phyloP scores from a whole-genome alignment of 1,140 invertebrate genomes.

The Caenorhabditis latens region DNA sequence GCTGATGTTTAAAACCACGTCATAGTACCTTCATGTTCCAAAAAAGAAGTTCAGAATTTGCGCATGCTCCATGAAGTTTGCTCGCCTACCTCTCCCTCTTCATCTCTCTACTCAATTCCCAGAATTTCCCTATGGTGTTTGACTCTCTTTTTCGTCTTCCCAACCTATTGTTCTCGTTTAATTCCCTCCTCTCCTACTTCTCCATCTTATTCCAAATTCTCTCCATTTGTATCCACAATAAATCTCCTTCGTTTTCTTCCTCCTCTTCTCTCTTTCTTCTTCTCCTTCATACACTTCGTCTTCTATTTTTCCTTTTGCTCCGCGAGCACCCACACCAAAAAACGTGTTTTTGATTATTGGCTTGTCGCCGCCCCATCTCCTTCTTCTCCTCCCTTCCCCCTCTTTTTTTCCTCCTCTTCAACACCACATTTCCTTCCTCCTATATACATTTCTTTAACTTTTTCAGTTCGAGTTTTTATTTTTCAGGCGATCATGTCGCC shows the following conservation, averaged over 20 bases:
- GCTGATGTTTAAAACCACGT: background rate
- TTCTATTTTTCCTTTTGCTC: background rate
- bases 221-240: conserved; percentile 33
- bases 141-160: background rate
- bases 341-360: conserved; percentile 54
- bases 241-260: conserved; percentile 16
- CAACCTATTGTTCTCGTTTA: background rate
- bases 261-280: background rate
- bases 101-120: too few species aligned
- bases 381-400: background rate
- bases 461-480: too few species aligned
- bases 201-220: background rate
- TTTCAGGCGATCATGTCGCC: background rate
- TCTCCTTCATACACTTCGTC: background rate
- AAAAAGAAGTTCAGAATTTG: too few species aligned
- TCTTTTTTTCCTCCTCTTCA: background rate
- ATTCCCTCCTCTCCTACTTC: background rate
- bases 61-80: too few species aligned
- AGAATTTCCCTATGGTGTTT: too few species aligned
- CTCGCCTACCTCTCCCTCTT: background rate
- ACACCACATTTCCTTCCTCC: background rate
- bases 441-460: background rate
- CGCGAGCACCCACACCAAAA: conserved; percentile 6
- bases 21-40: too few species aligned
- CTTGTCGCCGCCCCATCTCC: conserved; percentile 37